phyloP scores from a whole-genome alignment of 1,140 invertebrate genomes.

The Bursaphelenchus mucronatus region DNA sequence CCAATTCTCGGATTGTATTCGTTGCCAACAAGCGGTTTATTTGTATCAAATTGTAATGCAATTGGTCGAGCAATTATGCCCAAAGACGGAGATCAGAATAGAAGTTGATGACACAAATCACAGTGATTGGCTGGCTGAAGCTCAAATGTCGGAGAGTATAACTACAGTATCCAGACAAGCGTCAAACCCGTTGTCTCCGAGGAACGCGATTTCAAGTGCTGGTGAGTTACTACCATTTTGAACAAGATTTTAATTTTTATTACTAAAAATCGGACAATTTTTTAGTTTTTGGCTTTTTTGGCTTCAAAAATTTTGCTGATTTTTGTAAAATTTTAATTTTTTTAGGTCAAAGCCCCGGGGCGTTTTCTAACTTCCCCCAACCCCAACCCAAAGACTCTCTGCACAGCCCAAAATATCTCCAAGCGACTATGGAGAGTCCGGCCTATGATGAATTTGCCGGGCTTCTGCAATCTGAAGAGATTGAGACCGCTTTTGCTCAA shows the following conservation, averaged over 20 bases:
- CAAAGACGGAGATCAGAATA: slow-evolving; percentile 61
- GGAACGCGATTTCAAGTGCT: slow-evolving; percentile 23
- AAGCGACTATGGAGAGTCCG: not conserved
- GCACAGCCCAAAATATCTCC: no score
- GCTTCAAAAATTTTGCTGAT: no score
- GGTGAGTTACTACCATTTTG: no score
- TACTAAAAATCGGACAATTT: no score
- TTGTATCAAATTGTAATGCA: slow-evolving; percentile 73
- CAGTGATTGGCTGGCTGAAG: slow-evolving; percentile 37
- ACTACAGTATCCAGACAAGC: slow-evolving; percentile 31
- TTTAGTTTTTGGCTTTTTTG: no score
- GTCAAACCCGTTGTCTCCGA: slow-evolving; percentile 20
- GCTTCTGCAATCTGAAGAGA: slow-evolving; percentile 75
- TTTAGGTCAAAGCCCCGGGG: no score
- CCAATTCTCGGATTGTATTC: slow-evolving; percentile 72
- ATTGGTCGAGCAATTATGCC: slow-evolving; percentile 66
- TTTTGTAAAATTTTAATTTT: no score
- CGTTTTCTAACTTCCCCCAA: no score
- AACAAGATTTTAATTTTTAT: no score
- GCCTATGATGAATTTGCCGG: slow-evolving; percentile 74
- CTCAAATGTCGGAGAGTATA: slow-evolving; percentile 33
- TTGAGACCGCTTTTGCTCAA: slow-evolving; percentile 71
- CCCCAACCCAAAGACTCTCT: no score
- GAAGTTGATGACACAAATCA: slow-evolving; percentile 29
- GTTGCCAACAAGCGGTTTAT: slow-evolving; percentile 83